Evolutionary conservation across 2,797 vertebrate genomes (phyloP).

Genomic region (Ctenosaura bakeri): DNA sequence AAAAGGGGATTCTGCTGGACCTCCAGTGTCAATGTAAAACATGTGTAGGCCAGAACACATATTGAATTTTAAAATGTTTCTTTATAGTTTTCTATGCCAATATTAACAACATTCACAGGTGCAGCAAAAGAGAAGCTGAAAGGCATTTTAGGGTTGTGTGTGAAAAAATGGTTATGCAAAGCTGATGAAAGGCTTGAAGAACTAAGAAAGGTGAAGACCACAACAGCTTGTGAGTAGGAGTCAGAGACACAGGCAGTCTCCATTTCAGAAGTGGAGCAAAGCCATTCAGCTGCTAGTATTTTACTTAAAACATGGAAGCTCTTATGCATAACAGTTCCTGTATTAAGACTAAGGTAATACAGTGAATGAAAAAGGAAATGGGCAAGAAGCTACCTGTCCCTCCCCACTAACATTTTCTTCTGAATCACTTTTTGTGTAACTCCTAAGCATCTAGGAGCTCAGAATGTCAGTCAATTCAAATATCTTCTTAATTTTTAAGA

Average conservation of each 20-base stretch:
- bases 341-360: background rate
- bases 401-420: background rate
- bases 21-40: background rate
- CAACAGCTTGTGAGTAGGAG: slow-evolving; percentile 12
- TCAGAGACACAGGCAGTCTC: background rate
- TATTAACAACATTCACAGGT: background rate
- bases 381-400: slow-evolving; percentile 13
- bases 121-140: background rate
- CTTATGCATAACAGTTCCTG: background rate
- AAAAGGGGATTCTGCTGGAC: background rate
- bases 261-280: slow-evolving; percentile 26
- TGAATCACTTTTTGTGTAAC: slow-evolving; percentile 8
- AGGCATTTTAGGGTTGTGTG: background rate
- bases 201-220: background rate
- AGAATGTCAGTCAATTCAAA: slow-evolving; percentile 17
- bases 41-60: background rate
- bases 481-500: background rate
- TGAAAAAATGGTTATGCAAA: background rate
- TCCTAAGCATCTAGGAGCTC: background rate
- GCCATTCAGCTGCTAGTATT: background rate
- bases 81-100: background rate
- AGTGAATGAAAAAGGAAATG: background rate
- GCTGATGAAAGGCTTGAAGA: background rate
- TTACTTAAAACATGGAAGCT: slow-evolving; percentile 6
- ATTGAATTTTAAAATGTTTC: background rate